Percentiles rank a stretch among this genome's conserved stretches.
Evolutionary conservation across 1,140 invertebrate species (phyloP).

Genomic region (Babylonia areolata): DNA sequence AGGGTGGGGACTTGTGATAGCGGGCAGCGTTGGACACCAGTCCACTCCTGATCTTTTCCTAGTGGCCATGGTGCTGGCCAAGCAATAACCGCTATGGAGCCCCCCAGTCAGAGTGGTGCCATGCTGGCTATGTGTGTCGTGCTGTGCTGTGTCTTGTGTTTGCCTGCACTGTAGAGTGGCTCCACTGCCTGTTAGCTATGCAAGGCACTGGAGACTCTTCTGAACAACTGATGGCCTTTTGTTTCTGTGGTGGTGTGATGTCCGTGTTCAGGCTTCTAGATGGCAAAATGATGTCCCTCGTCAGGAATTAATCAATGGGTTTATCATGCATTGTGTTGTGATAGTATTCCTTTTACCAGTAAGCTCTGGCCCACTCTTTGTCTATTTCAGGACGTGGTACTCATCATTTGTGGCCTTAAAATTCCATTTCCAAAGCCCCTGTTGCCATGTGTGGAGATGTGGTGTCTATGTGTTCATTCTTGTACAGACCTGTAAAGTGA

Average conservation of each 20-base stretch:
- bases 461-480: constrained; percentile 35
- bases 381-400: constrained; percentile 26
- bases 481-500: constrained; percentile 22
- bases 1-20: not conserved
- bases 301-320: not conserved
- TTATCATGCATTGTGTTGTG: not conserved
- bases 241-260: too few species aligned
- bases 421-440: constrained; percentile 34
- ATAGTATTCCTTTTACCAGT: not conserved
- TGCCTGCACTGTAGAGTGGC: too few species aligned
- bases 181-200: too few species aligned
- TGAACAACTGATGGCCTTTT: too few species aligned
- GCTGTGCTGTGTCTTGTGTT: too few species aligned
- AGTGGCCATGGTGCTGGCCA: too few species aligned
- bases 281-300: not conserved
- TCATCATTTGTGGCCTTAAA: constrained; percentile 35
- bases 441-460: constrained; percentile 36
- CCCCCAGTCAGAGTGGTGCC: not conserved
- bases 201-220: too few species aligned
- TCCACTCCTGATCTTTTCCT: not conserved
- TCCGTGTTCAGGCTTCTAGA: too few species aligned
- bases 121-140: not conserved
- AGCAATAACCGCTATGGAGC: not conserved
- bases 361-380: constrained; percentile 6
- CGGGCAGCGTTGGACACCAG: not conserved